Base-by-base conservation (phyloP, 2,113 vertebrate species). In the Cololabis saira region DNA sequence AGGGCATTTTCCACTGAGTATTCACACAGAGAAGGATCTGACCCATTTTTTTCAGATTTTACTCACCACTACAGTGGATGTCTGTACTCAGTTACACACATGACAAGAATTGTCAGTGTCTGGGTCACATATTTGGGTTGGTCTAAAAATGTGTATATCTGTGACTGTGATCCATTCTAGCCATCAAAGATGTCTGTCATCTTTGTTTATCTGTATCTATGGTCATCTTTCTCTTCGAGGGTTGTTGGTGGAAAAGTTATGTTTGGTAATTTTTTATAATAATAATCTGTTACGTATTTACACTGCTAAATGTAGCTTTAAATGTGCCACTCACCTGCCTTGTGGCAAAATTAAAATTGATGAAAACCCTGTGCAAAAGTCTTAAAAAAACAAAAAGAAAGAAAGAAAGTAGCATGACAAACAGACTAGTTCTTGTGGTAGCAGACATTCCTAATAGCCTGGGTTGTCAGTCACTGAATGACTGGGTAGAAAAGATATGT, bases 1-100 rank as follows among this genome's bases (percentile, higher is more conserved):
- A 53, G 71, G 90, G 84, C 82, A 87, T 89, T 85, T 86, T 91
- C 82, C 61, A 89, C 67, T 33, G 86, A 80, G 74, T 75, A 71
- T 80, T 86, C 58, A 76, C 27, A 14, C 65, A 86, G 76, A 82
- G 68, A 71, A 71, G 75, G 72, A 80, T 71, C 53, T 87, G 88
- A 89, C 85, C 84, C 82, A 91, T 80, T 89, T 87, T 73, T 82
- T 81, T 85, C 61, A 51, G 13, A 19, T 40, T 40, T 17, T 55
- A 65, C 54, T 40, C 1, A 63, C 21, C 18, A 68, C 50, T 61
- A 59, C 12, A 50, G 44, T 67, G 44, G 41, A 51, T 40, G 47
- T 61, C 41, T 58, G 53, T 22, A n/a, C 33, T 60, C 45, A 18
- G 57, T 68, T 53, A 27, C 9, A 42, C 4, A 50, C 16, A 51